Evolutionary conservation across 2,113 vertebrate species (phyloP).

Genomic region (Mustela lutreola): DNA sequence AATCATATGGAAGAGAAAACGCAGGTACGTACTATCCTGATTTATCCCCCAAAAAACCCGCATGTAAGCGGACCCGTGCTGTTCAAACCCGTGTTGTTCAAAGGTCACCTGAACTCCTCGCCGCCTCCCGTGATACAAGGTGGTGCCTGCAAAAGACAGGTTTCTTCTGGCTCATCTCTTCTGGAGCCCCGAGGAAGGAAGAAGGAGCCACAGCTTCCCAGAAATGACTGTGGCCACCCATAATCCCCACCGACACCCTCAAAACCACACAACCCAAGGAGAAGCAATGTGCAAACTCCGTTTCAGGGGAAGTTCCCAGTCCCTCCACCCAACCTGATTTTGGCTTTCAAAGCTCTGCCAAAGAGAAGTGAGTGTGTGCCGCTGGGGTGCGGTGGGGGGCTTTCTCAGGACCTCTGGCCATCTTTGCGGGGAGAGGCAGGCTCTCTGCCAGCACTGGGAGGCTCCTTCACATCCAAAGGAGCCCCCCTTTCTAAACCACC

Average conservation of each 20-base stretch:
- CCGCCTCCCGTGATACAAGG: too few species aligned
- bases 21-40: not conserved
- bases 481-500: rapidly evolving
- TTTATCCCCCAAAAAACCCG: not conserved
- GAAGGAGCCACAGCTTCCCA: not conserved
- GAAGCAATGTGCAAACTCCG: not conserved
- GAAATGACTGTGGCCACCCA: not conserved
- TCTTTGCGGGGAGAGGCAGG: not conserved
- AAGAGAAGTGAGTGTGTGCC: not conserved
- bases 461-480: not conserved
- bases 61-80: not conserved
- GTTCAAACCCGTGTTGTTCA: not conserved
- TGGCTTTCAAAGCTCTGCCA: not conserved
- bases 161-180: not conserved
- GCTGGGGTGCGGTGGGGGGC: rapidly evolving
- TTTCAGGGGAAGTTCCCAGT: not conserved
- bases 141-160: not conserved
- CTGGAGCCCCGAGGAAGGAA: not conserved
- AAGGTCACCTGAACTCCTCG: not conserved
- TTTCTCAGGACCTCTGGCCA: not conserved
- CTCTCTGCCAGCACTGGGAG: not conserved
- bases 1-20: not conserved
- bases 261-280: not conserved
- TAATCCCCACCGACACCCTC: not conserved
- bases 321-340: not conserved